Percentiles rank a stretch among this genome's conserved stretches.
Conservation (phyloP, 1,140 invertebrate genomes). For the Penaeus japonicus region DNA sequence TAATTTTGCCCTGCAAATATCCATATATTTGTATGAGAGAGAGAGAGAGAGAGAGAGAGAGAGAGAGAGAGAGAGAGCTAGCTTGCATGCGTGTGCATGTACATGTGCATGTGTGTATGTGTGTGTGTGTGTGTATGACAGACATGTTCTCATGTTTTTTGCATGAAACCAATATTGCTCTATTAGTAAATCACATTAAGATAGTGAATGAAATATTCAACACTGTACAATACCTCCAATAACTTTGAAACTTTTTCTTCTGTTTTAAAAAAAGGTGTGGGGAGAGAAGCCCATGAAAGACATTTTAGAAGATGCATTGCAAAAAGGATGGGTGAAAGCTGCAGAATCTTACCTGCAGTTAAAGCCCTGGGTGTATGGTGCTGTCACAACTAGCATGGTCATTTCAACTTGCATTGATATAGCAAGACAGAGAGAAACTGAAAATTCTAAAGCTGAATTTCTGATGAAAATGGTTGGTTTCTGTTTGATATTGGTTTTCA, state of each 20-base stretch:
- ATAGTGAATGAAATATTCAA: too few species aligned
- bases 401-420: slow-evolving; percentile 30
- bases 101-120: too few species aligned
- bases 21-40: too few species aligned
- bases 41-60: too few species aligned
- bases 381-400: neutral
- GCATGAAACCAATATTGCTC: too few species aligned
- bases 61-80: too few species aligned
- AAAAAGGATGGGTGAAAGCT: slow-evolving; percentile 13
- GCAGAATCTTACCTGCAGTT: slow-evolving; percentile 38
- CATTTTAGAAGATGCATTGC: slow-evolving; percentile 37
- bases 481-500: neutral
- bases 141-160: too few species aligned
- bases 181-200: too few species aligned
- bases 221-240: neutral
- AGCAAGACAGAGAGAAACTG: neutral
- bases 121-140: too few species aligned
- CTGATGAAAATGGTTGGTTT: slow-evolving; percentile 20
- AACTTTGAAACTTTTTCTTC: neutral
- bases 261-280: neutral
- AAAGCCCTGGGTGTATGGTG: slow-evolving; percentile 49
- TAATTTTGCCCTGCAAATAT: too few species aligned
- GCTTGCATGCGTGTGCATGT: too few species aligned
- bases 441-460: neutral
- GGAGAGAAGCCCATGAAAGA: slow-evolving; percentile 44